These are phyloP conservation scores for Apamea sordens DNA, from an alignment of 2,888 invertebrate species.

Conservation along the genomic window DNA sequence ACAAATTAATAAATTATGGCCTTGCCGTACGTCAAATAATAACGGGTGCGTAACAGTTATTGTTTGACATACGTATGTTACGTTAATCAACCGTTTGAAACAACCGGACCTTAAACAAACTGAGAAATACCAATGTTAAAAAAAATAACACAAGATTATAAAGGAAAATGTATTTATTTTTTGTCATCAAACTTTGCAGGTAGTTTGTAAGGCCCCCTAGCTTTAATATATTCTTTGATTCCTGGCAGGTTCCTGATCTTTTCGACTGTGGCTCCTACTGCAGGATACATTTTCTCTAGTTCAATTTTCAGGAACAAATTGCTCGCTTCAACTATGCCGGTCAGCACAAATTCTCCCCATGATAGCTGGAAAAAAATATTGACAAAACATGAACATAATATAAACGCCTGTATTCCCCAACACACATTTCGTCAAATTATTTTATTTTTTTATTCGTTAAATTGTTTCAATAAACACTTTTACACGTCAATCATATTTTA, in stretches of 20 bases:
- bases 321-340: slow-evolving; percentile 32
- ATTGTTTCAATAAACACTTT: not conserved
- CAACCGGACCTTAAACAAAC: not conserved
- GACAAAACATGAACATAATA: not conserved
- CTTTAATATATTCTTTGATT: slow-evolving; percentile 39
- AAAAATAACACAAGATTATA: not conserved
- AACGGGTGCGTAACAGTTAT: too few relatives aligned
- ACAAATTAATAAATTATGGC: too few relatives aligned
- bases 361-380: slow-evolving; percentile 22
- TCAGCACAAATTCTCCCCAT: slow-evolving; percentile 40
- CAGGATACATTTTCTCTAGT: slow-evolving; percentile 39
- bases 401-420: not conserved
- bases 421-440: not conserved
- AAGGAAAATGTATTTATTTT: slow-evolving; percentile 19
- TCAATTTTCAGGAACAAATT: slow-evolving; percentile 44
- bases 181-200: slow-evolving; percentile 33
- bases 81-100: too few relatives aligned
- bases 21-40: too few relatives aligned
- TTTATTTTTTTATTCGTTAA: not conserved
- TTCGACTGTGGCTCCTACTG: slow-evolving; percentile 18
- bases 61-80: too few relatives aligned
- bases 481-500: not conserved
- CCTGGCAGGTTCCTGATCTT: slow-evolving; percentile 46
- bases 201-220: slow-evolving; percentile 32
- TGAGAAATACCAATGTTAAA: not conserved